Base-by-base conservation (phyloP, 2,797 vertebrate species). In the Carapus acus region DNA sequence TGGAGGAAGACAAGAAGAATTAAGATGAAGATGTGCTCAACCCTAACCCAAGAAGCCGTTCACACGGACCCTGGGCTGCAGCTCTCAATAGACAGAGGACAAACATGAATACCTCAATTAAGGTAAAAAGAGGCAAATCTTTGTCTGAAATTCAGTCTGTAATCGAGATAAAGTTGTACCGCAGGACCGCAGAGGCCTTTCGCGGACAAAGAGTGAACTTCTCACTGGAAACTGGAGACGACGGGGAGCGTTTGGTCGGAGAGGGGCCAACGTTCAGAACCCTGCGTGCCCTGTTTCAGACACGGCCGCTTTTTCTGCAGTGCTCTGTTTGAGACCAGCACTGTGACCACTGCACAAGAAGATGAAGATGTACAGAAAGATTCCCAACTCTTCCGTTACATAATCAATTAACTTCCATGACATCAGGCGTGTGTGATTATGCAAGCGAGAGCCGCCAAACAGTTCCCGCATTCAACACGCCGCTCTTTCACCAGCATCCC, bases 201-300 rank as follows among this genome's bases (percentile, higher is more conserved):
- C 47, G 20, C 24, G 66, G 69, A 86, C 75, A 82, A 80, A 82
- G 80, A 73, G 57, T 55, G 66, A 77, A 79, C 74, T 72, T 60
- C 62, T 77, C 20, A 69, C 57, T 41, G 59, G 83, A 79, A 87
- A 85, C 61, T 56, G 20, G 76, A 87, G 79, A 76, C 23, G 12
- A 33, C n/a, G 16, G 49, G 59, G 58, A 78, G 60, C 52, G 75
- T 73, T 67, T 60, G 41, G 27, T 7, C 34, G 66, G 65, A 62
- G 52, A 46, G 36, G 40, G 17, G 59, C 69, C 75, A 71, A 40
- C 6, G 31, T 43, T 65, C 16, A 11, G 17, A 31, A 73, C 41
- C 55, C 49, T 67, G 24, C 27, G 49, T n/a, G 48, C 20, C 40
- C 42, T 7, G 20, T 22, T 46, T 44, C 36, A 15, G 11, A 36